phyloP scores from a whole-genome alignment of 2,888 invertebrate genomes.

The Sialis fuliginosa region DNA sequence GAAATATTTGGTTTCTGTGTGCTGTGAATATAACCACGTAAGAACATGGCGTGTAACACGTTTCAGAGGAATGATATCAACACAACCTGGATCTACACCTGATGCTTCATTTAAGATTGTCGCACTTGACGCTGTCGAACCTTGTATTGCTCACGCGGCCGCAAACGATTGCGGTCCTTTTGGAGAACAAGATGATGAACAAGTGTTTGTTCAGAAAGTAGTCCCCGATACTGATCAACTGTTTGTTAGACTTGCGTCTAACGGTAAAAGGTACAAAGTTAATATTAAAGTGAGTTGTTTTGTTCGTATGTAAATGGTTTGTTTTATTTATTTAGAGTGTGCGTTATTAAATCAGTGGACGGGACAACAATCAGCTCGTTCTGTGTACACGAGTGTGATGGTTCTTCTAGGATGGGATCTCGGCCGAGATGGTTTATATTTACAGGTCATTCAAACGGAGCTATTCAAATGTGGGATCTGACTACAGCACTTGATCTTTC shows the following conservation, averaged over 20 bases:
- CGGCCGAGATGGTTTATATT: conserved; percentile 74
- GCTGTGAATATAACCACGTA: conserved; percentile 96
- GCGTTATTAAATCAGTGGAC: conserved; percentile 88
- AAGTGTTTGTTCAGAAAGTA: conserved; percentile 94
- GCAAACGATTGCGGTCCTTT: conserved; percentile 74
- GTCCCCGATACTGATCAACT: conserved; percentile 92
- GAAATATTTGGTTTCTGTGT: conserved; percentile 87
- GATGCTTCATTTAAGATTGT: conserved; percentile 93
- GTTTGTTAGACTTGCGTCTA: conserved; percentile 86
- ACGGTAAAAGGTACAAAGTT: conserved; percentile 61
- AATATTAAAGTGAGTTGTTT: neutral
- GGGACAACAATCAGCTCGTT: conserved; percentile 86
- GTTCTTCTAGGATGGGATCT: conserved; percentile 82
- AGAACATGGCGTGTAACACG: conserved; percentile 93
- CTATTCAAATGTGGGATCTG: conserved; percentile 96
- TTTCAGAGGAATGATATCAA: conserved; percentile 96
- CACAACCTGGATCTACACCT: conserved; percentile 95
- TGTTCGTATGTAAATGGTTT: neutral
- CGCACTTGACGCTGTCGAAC: conserved; percentile 56
- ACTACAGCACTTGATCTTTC: conserved; percentile 81
- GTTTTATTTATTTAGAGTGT: conserved; percentile 44
- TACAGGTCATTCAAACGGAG: conserved; percentile 84
- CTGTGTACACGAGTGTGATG: conserved; percentile 95
- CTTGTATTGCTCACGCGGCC: conserved; percentile 40
- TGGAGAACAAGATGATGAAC: conserved; percentile 96